These are phyloP conservation scores for Corydoras maculifer DNA, from an alignment of 2,113 vertebrate genomes.

Conservation along the genomic window DNA sequence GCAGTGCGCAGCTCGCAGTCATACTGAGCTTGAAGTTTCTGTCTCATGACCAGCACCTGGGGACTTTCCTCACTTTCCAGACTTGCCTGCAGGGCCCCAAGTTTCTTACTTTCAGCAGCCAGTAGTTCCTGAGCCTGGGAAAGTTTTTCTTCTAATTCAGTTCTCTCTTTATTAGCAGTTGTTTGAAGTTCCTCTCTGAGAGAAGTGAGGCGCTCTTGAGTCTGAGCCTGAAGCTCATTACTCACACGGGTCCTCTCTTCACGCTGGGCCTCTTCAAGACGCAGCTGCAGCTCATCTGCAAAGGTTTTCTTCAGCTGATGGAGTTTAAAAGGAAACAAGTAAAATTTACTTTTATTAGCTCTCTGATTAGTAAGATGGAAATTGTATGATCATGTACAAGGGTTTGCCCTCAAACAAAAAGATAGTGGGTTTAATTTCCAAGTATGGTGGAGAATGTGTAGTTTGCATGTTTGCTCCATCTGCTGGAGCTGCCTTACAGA, in stretches of 20 bases:
- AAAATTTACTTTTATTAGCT: neutral
- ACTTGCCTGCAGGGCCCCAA: constrained; percentile 64
- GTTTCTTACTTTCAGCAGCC: constrained; percentile 60
- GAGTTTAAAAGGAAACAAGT: neutral
- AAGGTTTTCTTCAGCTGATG: constrained; percentile 63
- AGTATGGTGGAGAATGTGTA: no score
- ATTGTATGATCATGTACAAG: no score
- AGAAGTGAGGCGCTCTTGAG: constrained; percentile 42
- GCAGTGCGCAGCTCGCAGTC: constrained; percentile 55
- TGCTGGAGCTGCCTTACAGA: no score
- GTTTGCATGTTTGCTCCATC: no score
- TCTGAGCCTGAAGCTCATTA: constrained; percentile 45
- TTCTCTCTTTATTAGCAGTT: constrained; percentile 51
- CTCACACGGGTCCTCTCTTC: constrained; percentile 37
- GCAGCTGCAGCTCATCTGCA: constrained; percentile 51
- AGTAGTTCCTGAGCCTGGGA: constrained; percentile 63
- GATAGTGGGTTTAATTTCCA: no score
- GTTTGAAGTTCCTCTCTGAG: constrained; percentile 51
- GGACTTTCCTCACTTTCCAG: constrained; percentile 52
- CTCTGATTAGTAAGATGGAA: no score
- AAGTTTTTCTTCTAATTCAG: constrained; percentile 52
- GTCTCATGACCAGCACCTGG: constrained; percentile 45
- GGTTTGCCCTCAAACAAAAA: no score
- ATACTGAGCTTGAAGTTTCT: constrained; percentile 51
- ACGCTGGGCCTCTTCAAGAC: constrained; percentile 51